phyloP scores from a whole-genome alignment of 2,113 vertebrate species.

The Nibea albiflora region DNA sequence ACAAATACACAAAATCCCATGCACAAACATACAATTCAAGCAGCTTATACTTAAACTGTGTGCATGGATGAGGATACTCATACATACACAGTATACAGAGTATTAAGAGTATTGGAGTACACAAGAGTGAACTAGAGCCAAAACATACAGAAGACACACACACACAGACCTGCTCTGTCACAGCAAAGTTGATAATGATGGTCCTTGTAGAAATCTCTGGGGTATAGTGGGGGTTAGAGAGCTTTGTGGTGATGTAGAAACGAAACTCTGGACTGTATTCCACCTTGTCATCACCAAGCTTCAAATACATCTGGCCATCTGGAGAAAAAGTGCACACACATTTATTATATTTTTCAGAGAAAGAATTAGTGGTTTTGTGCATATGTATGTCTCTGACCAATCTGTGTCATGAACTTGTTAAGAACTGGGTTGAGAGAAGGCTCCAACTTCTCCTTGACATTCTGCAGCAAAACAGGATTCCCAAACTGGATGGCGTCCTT shows the following conservation, averaged over 20 bases:
- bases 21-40: background rate
- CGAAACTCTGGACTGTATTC: slow-evolving; percentile 89
- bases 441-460: slow-evolving; percentile 90
- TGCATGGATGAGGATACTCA: too few species aligned
- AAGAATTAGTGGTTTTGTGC: background rate
- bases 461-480: slow-evolving; percentile 89
- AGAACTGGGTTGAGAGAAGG: slow-evolving; percentile 90
- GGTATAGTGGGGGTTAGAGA: slow-evolving; percentile 91
- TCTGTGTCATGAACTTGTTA: slow-evolving; percentile 87
- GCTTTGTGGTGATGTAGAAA: slow-evolving; percentile 93
- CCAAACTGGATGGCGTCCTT: slow-evolving; percentile 89
- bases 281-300: slow-evolving; percentile 89
- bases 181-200: slow-evolving; percentile 92
- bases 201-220: slow-evolving; percentile 91
- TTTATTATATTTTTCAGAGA: background rate
- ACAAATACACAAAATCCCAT: too few species aligned
- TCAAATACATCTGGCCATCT: slow-evolving; percentile 87
- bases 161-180: slow-evolving; percentile 89
- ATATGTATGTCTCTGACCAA: slow-evolving; percentile 80
- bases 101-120: background rate
- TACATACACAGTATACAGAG: background rate
- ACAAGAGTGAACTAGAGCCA: background rate
- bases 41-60: slow-evolving; percentile 10
- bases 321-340: background rate
- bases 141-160: background rate